These are phyloP conservation scores for Myathropa florea DNA, from an alignment of 2,888 invertebrate species.

Conservation along the genomic window DNA sequence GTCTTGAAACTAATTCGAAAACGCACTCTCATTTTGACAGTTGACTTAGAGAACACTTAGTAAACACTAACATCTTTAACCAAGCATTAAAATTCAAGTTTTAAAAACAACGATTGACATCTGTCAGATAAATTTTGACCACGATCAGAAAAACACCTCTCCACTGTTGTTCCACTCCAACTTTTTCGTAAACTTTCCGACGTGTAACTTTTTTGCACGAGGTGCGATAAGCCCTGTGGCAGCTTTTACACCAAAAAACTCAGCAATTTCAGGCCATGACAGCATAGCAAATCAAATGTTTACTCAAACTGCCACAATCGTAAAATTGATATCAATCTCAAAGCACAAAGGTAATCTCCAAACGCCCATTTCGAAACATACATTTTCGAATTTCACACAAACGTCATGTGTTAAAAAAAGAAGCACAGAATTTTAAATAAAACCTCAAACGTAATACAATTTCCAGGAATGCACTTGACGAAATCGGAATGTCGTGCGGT, in stretches of 20 bases:
- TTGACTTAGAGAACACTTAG: no score
- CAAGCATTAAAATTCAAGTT: no score
- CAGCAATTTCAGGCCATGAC: background rate
- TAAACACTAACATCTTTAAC: no score
- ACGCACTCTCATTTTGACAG: no score
- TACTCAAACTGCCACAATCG: background rate
- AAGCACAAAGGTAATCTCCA: no score
- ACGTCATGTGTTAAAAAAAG: background rate
- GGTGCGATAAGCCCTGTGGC: background rate
- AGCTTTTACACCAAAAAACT: background rate
- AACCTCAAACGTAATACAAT: background rate
- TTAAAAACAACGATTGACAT: no score
- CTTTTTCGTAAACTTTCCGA: background rate
- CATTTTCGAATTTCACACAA: background rate
- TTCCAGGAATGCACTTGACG: conserved; percentile 5
- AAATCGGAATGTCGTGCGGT: background rate
- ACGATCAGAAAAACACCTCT: no score
- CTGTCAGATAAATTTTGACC: no score
- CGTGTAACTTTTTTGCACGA: background rate
- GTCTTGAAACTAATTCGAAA: no score
- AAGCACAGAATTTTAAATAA: no score
- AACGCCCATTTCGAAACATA: background rate
- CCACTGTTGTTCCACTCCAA: no score
- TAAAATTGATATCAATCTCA: background rate
- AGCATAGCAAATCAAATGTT: background rate